Conservation (phyloP, 2,888 invertebrate species). For the Campaea margaritaria region DNA sequence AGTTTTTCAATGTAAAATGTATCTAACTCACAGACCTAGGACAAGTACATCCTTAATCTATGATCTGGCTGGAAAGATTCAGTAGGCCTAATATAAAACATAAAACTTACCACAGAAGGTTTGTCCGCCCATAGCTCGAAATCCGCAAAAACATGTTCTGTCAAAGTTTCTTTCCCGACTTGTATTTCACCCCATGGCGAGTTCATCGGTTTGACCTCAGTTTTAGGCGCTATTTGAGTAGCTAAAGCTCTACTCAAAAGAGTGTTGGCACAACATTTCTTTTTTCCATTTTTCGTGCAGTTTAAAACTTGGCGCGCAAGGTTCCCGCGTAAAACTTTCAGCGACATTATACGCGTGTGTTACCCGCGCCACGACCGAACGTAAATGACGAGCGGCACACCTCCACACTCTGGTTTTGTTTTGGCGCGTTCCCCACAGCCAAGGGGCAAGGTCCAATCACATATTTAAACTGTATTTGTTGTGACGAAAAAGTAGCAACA, state of each 20-base stretch:
- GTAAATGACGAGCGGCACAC: slow-evolving; percentile 59
- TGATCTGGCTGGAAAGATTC: not conserved
- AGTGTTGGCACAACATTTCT: slow-evolving; percentile 45
- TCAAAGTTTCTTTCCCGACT: slow-evolving; percentile 84
- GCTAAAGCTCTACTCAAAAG: slow-evolving; percentile 60
- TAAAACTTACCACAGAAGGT: slow-evolving; percentile 87
- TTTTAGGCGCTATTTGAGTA: slow-evolving; percentile 66
- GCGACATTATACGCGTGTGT: slow-evolving; percentile 70
- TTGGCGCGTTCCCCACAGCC: slow-evolving; percentile 66
- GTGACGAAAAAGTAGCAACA: slow-evolving; percentile 52
- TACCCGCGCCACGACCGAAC: slow-evolving; percentile 61
- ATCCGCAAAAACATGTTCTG: slow-evolving; percentile 86
- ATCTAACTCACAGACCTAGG: no score
- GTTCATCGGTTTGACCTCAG: slow-evolving; percentile 64
- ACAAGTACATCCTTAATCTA: no score
- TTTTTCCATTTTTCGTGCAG: slow-evolving; percentile 59
- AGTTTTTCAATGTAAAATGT: no score
- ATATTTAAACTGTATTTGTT: slow-evolving; percentile 55
- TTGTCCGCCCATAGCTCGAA: slow-evolving; percentile 84
- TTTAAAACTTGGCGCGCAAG: slow-evolving; percentile 71
- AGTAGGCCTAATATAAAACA: not conserved
- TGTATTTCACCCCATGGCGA: slow-evolving; percentile 82
- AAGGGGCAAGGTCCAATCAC: slow-evolving; percentile 74
- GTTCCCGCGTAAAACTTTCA: slow-evolving; percentile 79
- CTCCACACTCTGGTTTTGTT: slow-evolving; percentile 49